Conservation (phyloP, 1,140 invertebrate species). For the Aphaenogaster rudis region DNA sequence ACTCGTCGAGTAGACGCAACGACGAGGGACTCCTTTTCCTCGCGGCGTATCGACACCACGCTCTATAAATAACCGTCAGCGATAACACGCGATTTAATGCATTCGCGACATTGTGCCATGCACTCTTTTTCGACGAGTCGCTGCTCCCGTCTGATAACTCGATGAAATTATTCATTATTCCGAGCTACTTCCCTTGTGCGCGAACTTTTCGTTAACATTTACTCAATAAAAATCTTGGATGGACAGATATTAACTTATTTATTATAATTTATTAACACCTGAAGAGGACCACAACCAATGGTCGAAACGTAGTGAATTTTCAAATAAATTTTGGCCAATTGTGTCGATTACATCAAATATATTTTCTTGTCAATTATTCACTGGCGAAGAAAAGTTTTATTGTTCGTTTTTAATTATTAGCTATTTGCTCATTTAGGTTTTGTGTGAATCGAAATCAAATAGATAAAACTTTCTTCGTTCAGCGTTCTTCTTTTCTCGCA, state of each 20-base stretch:
- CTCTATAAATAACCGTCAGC: constrained; percentile 58
- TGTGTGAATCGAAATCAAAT: neutral
- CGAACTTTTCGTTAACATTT: neutral
- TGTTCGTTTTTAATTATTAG: too few species aligned
- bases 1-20: neutral
- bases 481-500: neutral
- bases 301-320: too few species aligned
- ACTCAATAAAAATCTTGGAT: neutral
- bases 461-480: neutral
- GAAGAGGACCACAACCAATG: too few species aligned
- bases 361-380: too few species aligned
- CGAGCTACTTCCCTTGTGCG: neutral
- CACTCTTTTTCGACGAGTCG: constrained; percentile 17
- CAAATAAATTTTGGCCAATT: too few species aligned
- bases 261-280: too few species aligned
- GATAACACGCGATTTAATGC: constrained; percentile 56
- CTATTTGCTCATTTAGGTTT: neutral
- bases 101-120: constrained; percentile 9
- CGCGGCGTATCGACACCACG: constrained; percentile 39
- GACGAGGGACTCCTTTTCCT: constrained; percentile 9
- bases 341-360: too few species aligned
- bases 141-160: neutral
- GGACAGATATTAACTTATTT: neutral
- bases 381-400: too few species aligned
- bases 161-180: neutral